Percentiles rank a stretch among this genome's conserved stretches.
Conservation (phyloP, 1,140 invertebrate genomes). For the Cheumatopsyche charites region DNA sequence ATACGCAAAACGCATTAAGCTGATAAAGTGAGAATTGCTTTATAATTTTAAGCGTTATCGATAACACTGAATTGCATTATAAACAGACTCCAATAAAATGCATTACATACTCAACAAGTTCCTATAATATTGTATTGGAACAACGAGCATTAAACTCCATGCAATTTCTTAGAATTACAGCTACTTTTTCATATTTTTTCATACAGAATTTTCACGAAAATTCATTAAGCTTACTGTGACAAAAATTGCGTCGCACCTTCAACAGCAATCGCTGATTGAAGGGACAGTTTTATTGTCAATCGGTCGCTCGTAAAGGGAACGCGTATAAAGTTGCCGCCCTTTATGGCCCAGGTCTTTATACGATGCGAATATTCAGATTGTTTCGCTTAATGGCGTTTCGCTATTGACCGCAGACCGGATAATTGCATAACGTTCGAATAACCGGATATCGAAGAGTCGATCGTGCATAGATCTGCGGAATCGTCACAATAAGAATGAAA, state of each 20-base stretch:
- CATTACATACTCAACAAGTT: too few species aligned
- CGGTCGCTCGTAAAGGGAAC: conserved; percentile 46
- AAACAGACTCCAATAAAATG: too few species aligned
- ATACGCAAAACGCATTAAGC: too few species aligned
- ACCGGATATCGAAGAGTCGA: neutral
- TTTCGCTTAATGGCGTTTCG: conserved; percentile 35
- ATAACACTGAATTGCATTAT: too few species aligned
- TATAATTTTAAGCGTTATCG: too few species aligned
- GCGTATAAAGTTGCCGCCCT: conserved; percentile 36
- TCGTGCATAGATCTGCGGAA: neutral
- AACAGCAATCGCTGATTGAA: conserved; percentile 44
- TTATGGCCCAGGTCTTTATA: conserved; percentile 30
- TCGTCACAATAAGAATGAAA: neutral
- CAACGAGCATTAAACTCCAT: too few species aligned
- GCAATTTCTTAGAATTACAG: too few species aligned
- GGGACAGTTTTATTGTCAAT: conserved; percentile 47
- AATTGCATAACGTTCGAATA: neutral
- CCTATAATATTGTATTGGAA: too few species aligned
- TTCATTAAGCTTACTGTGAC: too few species aligned
- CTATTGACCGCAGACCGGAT: neutral
- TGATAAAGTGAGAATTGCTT: too few species aligned
- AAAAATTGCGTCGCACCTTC: conserved; percentile 17
- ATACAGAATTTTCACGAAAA: too few species aligned
- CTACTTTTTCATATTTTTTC: too few species aligned
- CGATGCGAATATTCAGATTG: conserved; percentile 33